phyloP scores from a whole-genome alignment of 2,113 vertebrate genomes.

The Oreochromis spilurus region DNA sequence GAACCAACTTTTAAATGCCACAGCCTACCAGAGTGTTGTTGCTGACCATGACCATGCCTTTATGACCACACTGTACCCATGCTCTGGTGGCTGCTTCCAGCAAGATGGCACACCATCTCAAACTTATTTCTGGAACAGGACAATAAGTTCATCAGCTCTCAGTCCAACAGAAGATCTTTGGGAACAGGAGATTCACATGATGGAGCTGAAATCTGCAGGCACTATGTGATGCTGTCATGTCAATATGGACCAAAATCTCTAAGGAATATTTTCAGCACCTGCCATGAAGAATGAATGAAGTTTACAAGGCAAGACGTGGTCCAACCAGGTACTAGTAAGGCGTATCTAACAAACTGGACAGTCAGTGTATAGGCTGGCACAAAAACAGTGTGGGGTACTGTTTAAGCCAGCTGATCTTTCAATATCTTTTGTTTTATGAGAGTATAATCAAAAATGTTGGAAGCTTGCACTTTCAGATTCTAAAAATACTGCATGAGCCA shows the following conservation, averaged over 20 bases:
- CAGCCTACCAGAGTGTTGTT: too few species aligned
- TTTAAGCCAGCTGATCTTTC: not conserved
- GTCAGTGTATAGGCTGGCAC: not conserved
- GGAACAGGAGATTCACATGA: not conserved
- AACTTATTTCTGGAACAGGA: not conserved
- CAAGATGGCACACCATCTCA: not conserved
- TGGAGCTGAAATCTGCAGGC: not conserved
- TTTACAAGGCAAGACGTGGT: not conserved
- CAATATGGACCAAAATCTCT: not conserved
- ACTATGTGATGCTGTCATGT: not conserved
- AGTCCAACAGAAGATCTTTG: not conserved
- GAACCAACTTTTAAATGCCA: too few species aligned
- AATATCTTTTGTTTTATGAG: not conserved
- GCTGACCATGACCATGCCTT: too few species aligned
- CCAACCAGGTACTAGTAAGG: not conserved
- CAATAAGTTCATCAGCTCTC: not conserved
- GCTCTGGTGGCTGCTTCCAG: too few species aligned
- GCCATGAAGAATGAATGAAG: not conserved
- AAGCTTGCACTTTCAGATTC: not conserved
- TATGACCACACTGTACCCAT: too few species aligned
- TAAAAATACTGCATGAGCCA: not conserved
- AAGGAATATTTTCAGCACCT: not conserved
- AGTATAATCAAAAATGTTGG: not conserved
- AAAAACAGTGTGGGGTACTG: not conserved
- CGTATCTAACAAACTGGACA: not conserved